These are phyloP conservation scores for Aphelenchoides avenae DNA, from an alignment of 1,140 invertebrate species.

Conservation along the genomic window DNA sequence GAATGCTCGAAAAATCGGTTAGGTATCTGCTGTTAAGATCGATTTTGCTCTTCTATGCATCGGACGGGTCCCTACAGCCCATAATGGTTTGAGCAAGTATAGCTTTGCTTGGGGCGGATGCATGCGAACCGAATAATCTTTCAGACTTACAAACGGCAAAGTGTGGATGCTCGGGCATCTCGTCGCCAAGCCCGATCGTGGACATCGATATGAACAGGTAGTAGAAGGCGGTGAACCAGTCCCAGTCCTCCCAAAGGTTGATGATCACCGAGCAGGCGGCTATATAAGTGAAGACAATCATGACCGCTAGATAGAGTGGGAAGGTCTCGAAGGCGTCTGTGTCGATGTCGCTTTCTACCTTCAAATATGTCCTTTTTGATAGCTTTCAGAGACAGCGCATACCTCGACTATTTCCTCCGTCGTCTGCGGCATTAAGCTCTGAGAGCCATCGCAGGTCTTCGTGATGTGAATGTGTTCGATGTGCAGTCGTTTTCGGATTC, in stretches of 20 bases:
- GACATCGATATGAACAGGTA: slow-evolving; percentile 22
- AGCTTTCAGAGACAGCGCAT: no score
- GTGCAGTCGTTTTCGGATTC: slow-evolving; percentile 4
- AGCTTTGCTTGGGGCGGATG: neutral
- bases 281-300: slow-evolving; percentile 20
- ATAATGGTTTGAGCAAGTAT: neutral
- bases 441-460: no score
- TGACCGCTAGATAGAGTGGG: slow-evolving; percentile 18
- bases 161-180: slow-evolving; percentile 22
- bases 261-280: slow-evolving; percentile 19
- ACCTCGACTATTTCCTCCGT: no score
- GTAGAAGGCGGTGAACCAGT: slow-evolving; percentile 23
- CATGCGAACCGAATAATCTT: neutral
- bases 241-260: slow-evolving; percentile 29
- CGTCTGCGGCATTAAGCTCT: no score
- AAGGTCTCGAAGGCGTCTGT: slow-evolving; percentile 26
- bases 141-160: slow-evolving; percentile 11
- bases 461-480: no score
- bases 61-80: neutral
- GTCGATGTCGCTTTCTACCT: slow-evolving; percentile 13
- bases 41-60: neutral
- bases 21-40: no score
- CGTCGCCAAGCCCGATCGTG: slow-evolving; percentile 25
- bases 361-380: no score
- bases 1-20: neutral